Conservation (phyloP, 2,113 vertebrate species). For the Strix uralensis region DNA sequence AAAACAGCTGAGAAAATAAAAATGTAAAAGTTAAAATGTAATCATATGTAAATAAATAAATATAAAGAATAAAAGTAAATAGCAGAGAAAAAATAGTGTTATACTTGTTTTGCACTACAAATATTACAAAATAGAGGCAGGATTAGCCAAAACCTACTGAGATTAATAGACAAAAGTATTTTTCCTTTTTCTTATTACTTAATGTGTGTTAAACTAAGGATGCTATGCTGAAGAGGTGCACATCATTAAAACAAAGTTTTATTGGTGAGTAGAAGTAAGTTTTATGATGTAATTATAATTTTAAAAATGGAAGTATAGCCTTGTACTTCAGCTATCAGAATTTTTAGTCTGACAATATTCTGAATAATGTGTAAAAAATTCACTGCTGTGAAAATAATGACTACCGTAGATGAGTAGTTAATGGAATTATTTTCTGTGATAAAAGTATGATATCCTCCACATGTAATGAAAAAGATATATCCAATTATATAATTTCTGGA, state of each 20-base stretch:
- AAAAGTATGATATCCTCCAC: not conserved
- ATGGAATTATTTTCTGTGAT: not conserved
- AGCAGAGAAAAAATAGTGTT: not conserved
- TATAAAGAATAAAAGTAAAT: not conserved
- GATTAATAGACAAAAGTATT: not conserved
- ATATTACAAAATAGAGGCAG: not conserved
- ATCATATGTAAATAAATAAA: not conserved
- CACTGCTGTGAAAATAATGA: not conserved
- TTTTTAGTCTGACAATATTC: not conserved
- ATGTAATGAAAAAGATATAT: not conserved
- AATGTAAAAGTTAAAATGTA: not conserved
- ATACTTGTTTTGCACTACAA: not conserved
- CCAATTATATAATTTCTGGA: not conserved
- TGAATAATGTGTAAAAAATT: not conserved
- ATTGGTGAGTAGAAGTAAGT: not conserved
- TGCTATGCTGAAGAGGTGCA: not conserved
- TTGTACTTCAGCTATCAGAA: not conserved
- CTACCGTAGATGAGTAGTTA: not conserved
- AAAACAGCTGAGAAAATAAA: not conserved
- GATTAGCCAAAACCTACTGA: not conserved
- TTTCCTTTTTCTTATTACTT: not conserved
- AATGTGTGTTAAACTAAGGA: not conserved
- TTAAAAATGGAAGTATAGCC: not conserved
- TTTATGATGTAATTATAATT: not conserved
- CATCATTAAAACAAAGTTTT: not conserved